Base-by-base conservation (phyloP, 2,888 invertebrate genomes). In the Mellilla xanthometata region DNA sequence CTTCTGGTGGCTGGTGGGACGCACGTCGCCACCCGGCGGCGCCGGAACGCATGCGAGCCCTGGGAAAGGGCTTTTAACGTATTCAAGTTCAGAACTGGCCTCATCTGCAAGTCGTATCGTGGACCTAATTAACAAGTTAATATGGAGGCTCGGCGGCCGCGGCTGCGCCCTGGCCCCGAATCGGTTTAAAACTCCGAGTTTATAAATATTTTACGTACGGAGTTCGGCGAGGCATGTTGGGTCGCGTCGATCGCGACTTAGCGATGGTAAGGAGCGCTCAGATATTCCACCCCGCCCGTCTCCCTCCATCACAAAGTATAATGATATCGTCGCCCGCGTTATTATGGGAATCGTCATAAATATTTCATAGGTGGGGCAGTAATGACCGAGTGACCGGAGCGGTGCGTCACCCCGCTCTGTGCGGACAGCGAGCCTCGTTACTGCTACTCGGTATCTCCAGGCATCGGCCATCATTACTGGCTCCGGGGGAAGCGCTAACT, bases 51-150 rank as follows among this genome's bases (percentile, higher is more conserved):
- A 86, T 81, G 73, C 78, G 79, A 81, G 81, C 91, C 86, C 91
- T 91, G 91, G 91, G 91, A 91, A 91, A 91, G 91, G 91, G 91
- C 92, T 92, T 92, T 93, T 93, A 90, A 90, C 82, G 82, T 92
- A 93, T 92, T 92, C 93, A 90, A 92, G 91, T 91, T 91, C 81
- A 85, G 88, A 91, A 91, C 90, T 91, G 90, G 87, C 90, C 94
- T 95, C 94, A 95, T 95, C 94, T 94, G 94, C 94, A 94, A 94
- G 94, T 94, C 94, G 93, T 94, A 94, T 94, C 94, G 94, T 94
- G 93, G 93, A 93, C 93, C 94, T 95, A 95, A 95, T 95, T 95
- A 95, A 94, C 94, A 94, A 95, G 94, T 94, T 94, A 94, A 94
- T 94, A 94, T 93, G 94, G 94, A 92, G 92, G 93, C 93, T 93